Evolutionary conservation across 2,888 invertebrate species (phyloP).

Genomic region (Hecatera dysodea): DNA sequence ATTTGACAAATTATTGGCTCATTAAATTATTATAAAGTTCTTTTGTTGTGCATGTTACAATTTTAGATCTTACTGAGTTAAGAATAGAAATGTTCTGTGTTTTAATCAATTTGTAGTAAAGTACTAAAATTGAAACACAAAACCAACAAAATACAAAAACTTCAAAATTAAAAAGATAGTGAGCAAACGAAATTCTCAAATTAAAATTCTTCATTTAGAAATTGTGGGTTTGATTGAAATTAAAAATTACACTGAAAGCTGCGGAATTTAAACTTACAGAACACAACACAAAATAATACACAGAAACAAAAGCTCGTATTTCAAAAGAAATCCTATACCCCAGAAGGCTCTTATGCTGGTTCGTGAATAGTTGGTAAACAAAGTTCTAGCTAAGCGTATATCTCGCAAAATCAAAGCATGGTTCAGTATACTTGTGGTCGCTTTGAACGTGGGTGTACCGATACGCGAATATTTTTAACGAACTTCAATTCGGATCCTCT

Average conservation of each 20-base stretch:
- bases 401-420: slow-evolving; percentile 57
- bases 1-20: too few species aligned
- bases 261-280: neutral
- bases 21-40: too few species aligned
- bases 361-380: slow-evolving; percentile 53
- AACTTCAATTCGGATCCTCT: slow-evolving; percentile 29
- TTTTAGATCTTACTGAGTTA: too few species aligned
- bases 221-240: neutral
- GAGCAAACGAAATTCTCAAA: neutral
- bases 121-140: too few species aligned
- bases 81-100: too few species aligned
- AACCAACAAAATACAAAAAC: too few species aligned
- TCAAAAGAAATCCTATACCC: slow-evolving; percentile 47
- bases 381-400: slow-evolving; percentile 42
- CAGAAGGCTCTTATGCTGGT: slow-evolving; percentile 31
- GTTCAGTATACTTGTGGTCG: slow-evolving; percentile 54
- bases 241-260: neutral
- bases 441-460: slow-evolving; percentile 53
- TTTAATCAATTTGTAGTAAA: too few species aligned
- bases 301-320: slow-evolving; percentile 41
- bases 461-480: slow-evolving; percentile 56
- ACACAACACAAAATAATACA: neutral
- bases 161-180: too few species aligned
- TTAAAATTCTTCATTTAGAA: neutral
- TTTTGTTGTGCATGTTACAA: too few species aligned